A percentile compares a stretch with the other conserved stretches of the same genome.
phyloP scores from a whole-genome alignment of 2,888 invertebrate genomes.

The Syrphus vitripennis region DNA sequence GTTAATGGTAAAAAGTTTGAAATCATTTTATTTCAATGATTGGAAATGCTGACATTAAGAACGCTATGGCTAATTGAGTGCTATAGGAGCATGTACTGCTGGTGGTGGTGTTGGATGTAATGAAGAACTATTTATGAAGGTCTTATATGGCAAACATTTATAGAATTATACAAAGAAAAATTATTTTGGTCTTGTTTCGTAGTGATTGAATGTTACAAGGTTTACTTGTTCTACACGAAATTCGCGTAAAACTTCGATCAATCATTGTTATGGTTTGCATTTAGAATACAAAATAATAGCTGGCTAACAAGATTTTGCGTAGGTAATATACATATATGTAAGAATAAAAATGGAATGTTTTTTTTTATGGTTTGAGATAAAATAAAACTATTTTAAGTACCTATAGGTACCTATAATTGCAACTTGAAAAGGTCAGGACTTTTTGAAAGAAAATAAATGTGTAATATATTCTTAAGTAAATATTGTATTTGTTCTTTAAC shows the following conservation, averaged over 20 bases:
- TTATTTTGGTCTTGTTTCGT: background rate
- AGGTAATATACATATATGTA: too few species aligned
- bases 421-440: background rate
- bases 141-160: background rate
- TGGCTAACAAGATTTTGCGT: background rate
- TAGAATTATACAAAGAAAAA: background rate
- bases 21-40: constrained; percentile 66
- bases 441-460: too few species aligned
- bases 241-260: constrained; percentile 16
- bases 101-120: background rate
- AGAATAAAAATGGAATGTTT: background rate
- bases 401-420: too few species aligned
- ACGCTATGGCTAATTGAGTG: constrained; percentile 29
- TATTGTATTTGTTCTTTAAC: too few species aligned
- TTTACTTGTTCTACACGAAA: constrained; percentile 1
- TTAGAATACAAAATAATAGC: background rate
- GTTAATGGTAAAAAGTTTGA: constrained; percentile 64
- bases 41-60: constrained; percentile 46
- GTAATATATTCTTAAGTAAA: too few species aligned
- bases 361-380: background rate
- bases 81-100: background rate
- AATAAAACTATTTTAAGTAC: background rate
- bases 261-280: constrained; percentile 16
- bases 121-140: background rate
- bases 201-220: constrained; percentile 13